Evolutionary conservation across 37 sponge, comb jelly and placozoan species (phyloP), one percentile per base, ranked within the genome.

Genomic region (Hexactinellida sp.): DNA sequence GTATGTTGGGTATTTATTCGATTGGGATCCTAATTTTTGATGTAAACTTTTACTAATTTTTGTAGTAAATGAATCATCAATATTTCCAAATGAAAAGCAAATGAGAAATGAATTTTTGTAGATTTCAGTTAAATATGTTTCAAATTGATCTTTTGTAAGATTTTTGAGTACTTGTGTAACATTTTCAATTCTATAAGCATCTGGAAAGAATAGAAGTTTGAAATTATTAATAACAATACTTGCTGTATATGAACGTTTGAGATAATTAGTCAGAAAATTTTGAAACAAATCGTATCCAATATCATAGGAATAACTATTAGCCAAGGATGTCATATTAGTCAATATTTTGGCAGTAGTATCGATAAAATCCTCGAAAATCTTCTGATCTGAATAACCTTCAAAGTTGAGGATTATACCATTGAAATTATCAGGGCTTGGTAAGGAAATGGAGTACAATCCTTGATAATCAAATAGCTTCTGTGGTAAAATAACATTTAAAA

Each of bases 61-160:
- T 25, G 3, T 23, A 1, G 76, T 32, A 21, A 63, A 63, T 7
- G 76, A 63, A 32, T 63, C 34, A 63, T 63, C 76, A n/a, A 63
- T 28, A 63, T 63, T 63, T 63, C 76, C 76, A 63, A 63, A 63
- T 63, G 76, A 25, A 23, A 63, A 63, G 30, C 76, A 63, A 25
- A 28, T n/a, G 25, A 63, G 30, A 63, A 63, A 63, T 63, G 76
- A 63, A 23, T 63, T 63, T n/a, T 23, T 10, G 34, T 63, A 7
- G 3, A 28, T 63, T 63, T 63, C 30, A 23, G 25, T 32, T n/a
- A 63, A 25, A 25, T 25, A 63, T 21, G 3, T 23, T 21, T 3
- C 13, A 63, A 63, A 63, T 1, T 63, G 3, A 63, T 63, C 76
- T 63, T n/a, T 10, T 7, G 76, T n/a, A 16, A 47, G 9, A 63